Conservation (phyloP, 2,888 invertebrate genomes). For the Bruchidius siliquastri region DNA sequence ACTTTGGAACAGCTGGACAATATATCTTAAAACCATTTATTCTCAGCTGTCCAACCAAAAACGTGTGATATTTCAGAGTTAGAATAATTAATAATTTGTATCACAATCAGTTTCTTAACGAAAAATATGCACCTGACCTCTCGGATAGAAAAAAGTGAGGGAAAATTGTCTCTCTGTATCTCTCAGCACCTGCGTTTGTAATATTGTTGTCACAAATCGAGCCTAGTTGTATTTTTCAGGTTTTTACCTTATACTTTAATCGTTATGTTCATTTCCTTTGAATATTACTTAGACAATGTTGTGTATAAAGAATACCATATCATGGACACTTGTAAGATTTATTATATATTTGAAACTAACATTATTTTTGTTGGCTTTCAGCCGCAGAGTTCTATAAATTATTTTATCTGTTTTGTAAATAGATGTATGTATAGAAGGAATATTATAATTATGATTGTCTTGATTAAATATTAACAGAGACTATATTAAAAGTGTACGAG, state of each 20-base stretch:
- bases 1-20: neutral
- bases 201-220: constrained; percentile 24
- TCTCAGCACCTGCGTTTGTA: constrained; percentile 27
- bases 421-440: constrained; percentile 50
- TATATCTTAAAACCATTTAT: neutral
- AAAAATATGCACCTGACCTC: neutral
- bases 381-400: constrained; percentile 43
- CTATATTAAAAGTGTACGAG: constrained; percentile 31
- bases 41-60: neutral
- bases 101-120: neutral
- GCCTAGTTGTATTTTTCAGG: constrained; percentile 1
- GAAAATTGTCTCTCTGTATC: neutral
- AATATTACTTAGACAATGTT: constrained; percentile 37
- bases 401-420: constrained; percentile 51
- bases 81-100: neutral
- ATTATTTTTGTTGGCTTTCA: constrained; percentile 40
- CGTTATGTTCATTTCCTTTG: constrained; percentile 38
- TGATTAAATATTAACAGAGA: constrained; percentile 49
- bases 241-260: constrained; percentile 28
- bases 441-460: constrained; percentile 50
- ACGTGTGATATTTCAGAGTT: neutral
- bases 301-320: constrained; percentile 45
- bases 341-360: constrained; percentile 38
- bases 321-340: constrained; percentile 43
- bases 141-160: neutral